These are phyloP conservation scores for Copidosoma aretas DNA, from an alignment of 2,888 invertebrate genomes.

Conservation along the genomic window DNA sequence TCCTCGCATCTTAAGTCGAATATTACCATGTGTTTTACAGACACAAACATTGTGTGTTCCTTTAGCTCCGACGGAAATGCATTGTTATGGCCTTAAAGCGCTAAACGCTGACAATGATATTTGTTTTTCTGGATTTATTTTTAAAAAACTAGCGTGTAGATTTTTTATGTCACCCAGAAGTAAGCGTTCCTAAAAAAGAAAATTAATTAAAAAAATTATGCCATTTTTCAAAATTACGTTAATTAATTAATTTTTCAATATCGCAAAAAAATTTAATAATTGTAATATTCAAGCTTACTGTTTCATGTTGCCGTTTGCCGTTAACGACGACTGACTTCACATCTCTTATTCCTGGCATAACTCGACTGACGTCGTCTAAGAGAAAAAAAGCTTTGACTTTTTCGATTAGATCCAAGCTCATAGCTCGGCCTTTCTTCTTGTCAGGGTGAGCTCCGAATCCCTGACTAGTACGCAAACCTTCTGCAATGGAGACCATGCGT, in stretches of 20 bases:
- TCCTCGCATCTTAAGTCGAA: background rate
- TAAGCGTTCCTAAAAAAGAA: background rate
- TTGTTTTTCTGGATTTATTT: background rate
- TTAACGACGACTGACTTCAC: conserved; percentile 18
- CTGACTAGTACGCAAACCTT: conserved; percentile 8
- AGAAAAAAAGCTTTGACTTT: conserved; percentile 19
- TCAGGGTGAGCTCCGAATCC: conserved; percentile 11
- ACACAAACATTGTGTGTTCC: background rate
- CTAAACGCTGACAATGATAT: background rate
- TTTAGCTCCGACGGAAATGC: background rate
- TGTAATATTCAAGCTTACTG: conserved; percentile 10
- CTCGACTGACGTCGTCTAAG: conserved; percentile 24
- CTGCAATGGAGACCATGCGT: conserved; percentile 12
- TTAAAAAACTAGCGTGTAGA: too few species aligned
- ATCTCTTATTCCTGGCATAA: conserved; percentile 20
- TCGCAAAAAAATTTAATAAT: background rate
- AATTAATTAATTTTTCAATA: background rate
- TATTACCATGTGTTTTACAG: background rate
- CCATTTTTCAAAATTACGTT: too few species aligned
- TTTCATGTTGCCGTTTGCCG: conserved; percentile 20
- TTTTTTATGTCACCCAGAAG: too few species aligned
- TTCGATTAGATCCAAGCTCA: conserved; percentile 17
- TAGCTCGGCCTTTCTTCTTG: conserved; percentile 14
- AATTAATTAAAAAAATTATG: too few species aligned
- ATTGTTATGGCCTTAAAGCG: background rate